Conservation (phyloP, 2,113 vertebrate genomes). For the Anoplopoma fimbria region DNA sequence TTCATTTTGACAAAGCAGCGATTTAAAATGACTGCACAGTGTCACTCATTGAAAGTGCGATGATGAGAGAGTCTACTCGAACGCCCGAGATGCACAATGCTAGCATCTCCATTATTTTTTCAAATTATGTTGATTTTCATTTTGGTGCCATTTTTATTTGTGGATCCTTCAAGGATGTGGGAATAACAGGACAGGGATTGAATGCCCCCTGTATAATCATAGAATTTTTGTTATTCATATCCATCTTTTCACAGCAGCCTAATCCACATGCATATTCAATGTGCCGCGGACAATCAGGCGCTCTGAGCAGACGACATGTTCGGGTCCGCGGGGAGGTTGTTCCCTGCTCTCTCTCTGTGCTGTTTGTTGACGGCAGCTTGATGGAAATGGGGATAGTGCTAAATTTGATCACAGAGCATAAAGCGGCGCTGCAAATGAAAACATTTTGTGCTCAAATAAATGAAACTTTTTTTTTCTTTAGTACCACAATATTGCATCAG, state of each 20-base stretch:
- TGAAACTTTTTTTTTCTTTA: neutral
- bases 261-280: conserved; percentile 65
- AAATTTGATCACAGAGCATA: conserved; percentile 50
- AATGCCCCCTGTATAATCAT: conserved; percentile 32
- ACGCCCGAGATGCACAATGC: conserved; percentile 14
- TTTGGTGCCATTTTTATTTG: conserved; percentile 29
- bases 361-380: conserved; percentile 54
- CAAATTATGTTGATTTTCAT: conserved; percentile 44
- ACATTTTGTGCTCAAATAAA: conserved; percentile 22
- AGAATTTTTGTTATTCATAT: conserved; percentile 69
- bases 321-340: conserved; percentile 59
- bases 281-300: conserved; percentile 54
- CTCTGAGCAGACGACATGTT: conserved; percentile 45
- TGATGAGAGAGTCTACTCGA: neutral
- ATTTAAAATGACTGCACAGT: conserved; percentile 21
- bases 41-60: conserved; percentile 21
- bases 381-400: conserved; percentile 41
- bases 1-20: conserved; percentile 37
- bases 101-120: conserved; percentile 29
- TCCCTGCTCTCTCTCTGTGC: conserved; percentile 49
- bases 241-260: conserved; percentile 53
- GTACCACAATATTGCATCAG: conserved; percentile 33
- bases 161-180: conserved; percentile 21
- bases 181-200: conserved; percentile 55
- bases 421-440: conserved; percentile 45